Conservation (phyloP, 2,113 vertebrate species). For the Spea bombifrons region DNA sequence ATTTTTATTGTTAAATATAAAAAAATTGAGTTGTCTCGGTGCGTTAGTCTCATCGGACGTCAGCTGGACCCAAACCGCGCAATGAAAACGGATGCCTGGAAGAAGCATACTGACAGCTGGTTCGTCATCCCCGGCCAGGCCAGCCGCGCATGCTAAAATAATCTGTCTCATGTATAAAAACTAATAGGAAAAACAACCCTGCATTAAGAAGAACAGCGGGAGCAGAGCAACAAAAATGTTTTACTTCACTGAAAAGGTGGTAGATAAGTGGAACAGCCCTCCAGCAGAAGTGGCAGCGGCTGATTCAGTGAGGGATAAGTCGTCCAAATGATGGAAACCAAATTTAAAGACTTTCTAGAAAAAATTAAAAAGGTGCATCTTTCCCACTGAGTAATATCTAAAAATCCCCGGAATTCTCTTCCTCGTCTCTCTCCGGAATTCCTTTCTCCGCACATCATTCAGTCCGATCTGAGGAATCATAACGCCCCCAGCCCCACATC, state of each 20-base stretch:
- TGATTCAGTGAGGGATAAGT: too few species aligned
- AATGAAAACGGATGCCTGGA: conserved; percentile 50
- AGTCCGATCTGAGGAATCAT: conserved; percentile 10
- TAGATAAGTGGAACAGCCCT: too few species aligned
- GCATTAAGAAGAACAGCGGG: conserved; percentile 16
- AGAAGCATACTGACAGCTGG: conserved; percentile 59
- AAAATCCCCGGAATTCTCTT: neutral
- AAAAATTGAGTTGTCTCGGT: neutral
- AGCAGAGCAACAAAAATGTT: neutral
- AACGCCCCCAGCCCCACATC: conserved; percentile 24
- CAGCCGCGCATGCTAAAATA: conserved; percentile 62
- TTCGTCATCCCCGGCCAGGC: conserved; percentile 54
- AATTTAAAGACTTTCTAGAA: too few species aligned
- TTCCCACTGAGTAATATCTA: neutral
- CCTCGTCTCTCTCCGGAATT: neutral
- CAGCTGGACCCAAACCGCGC: conserved; percentile 52
- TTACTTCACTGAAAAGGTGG: too few species aligned
- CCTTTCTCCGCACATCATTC: conserved; percentile 25
- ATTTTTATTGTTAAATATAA: neutral
- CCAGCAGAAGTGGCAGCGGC: too few species aligned
- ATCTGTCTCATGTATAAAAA: conserved; percentile 59
- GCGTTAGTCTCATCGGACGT: conserved; percentile 4
- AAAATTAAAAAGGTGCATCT: too few species aligned
- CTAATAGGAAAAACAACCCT: conserved; percentile 71
- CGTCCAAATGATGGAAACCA: too few species aligned